These are phyloP conservation scores for Heliocidaris tuberculata DNA, from an alignment of 35 echinoderm and acorn worm species.

Conservation along the genomic window DNA sequence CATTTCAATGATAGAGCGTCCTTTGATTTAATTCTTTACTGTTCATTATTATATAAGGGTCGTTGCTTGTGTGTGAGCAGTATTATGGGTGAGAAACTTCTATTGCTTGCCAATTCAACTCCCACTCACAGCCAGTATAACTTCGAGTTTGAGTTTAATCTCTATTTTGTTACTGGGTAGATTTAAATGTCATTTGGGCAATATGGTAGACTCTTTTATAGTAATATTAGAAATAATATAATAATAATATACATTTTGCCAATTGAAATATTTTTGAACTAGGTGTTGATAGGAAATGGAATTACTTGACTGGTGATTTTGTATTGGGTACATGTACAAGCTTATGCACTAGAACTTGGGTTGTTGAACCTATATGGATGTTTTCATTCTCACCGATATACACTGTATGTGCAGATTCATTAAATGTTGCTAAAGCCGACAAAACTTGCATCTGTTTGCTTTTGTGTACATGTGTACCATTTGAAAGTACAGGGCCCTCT, in stretches of 20 bases:
- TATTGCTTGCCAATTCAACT: background rate
- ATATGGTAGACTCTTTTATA: background rate
- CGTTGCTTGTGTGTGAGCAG: background rate
- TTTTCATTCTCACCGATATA: background rate
- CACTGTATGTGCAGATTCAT: constrained; percentile 17
- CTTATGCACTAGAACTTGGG: background rate
- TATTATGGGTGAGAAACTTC: background rate
- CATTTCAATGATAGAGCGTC: background rate
- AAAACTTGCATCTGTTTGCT: background rate
- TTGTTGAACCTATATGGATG: background rate
- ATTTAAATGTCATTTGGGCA: background rate
- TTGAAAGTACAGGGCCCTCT: no score
- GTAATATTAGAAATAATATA: background rate
- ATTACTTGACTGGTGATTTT: background rate
- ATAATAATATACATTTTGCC: background rate
- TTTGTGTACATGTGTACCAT: background rate
- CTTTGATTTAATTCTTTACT: background rate
- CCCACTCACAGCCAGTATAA: background rate
- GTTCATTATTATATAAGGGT: background rate
- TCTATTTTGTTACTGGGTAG: background rate
- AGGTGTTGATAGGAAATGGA: background rate
- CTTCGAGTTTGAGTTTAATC: background rate
- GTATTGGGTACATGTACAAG: background rate
- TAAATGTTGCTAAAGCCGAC: constrained; percentile 16
- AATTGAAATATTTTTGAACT: background rate